phyloP scores from a whole-genome alignment of 2,888 invertebrate genomes.

The Eumerus sabulonum region DNA sequence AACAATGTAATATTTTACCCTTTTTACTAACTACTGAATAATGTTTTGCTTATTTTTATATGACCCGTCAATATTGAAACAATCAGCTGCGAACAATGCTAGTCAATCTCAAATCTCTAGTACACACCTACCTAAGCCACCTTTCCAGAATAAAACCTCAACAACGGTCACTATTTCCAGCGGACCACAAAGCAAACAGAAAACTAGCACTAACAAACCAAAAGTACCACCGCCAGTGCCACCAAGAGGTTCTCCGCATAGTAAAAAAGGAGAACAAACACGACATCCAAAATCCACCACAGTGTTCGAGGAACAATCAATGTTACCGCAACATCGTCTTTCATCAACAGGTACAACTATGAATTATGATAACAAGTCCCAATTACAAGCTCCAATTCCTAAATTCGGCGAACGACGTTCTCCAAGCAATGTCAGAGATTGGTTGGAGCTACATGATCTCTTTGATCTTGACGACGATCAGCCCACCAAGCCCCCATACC shows the following conservation, averaged over 20 bases:
- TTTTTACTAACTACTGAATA: too few relatives aligned
- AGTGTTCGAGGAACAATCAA: constrained; percentile 73
- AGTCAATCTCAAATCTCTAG: constrained; percentile 72
- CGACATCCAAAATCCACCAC: constrained; percentile 65
- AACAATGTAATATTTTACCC: too few relatives aligned
- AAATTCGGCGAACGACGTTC: constrained; percentile 77
- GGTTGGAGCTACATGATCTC: constrained; percentile 77
- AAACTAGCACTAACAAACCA: constrained; percentile 75
- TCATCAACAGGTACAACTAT: constrained; percentile 62
- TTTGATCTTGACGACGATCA: constrained; percentile 70
- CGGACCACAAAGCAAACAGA: constrained; percentile 52
- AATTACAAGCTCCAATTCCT: constrained; percentile 72
- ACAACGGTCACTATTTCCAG: constrained; percentile 41
- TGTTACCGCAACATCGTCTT: constrained; percentile 70
- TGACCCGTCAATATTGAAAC: too few relatives aligned
- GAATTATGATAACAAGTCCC: constrained; percentile 45
- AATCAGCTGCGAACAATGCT: constrained; percentile 53
- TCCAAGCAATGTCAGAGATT: constrained; percentile 78
- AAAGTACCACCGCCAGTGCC: constrained; percentile 94
- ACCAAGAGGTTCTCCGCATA: constrained; percentile 88
- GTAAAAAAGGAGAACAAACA: constrained; percentile 72
- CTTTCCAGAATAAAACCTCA: constrained; percentile 74
- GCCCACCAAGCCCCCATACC: not conserved
- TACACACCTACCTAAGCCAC: constrained; percentile 70
- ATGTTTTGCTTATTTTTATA: too few relatives aligned